These are phyloP conservation scores for Carposina sasakii DNA, from an alignment of 1,140 invertebrate genomes.

Conservation along the genomic window DNA sequence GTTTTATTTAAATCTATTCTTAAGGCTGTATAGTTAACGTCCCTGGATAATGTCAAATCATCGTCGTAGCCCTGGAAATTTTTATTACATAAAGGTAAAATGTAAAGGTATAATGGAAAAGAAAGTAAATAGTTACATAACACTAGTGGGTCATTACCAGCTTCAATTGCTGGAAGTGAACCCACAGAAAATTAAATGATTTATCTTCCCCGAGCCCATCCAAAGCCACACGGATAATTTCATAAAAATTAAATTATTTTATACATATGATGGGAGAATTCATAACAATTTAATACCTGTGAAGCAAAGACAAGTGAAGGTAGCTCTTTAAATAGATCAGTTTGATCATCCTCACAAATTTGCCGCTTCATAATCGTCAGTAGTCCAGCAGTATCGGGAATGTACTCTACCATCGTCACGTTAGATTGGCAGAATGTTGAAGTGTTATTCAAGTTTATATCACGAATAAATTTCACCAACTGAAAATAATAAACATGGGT, in stretches of 20 bases:
- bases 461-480: constrained; percentile 56
- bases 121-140: too few relatives aligned
- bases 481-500: constrained; percentile 20
- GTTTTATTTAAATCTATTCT: constrained; percentile 33
- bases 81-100: too few relatives aligned
- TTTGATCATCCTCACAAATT: constrained; percentile 37
- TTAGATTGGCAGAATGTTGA: constrained; percentile 46
- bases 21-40: constrained; percentile 38
- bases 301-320: constrained; percentile 53
- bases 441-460: constrained; percentile 51
- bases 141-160: too few relatives aligned
- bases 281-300: constrained; percentile 37
- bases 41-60: constrained; percentile 38
- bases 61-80: constrained; percentile 53
- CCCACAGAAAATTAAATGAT: too few relatives aligned
- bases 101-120: too few relatives aligned
- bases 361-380: constrained; percentile 36
- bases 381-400: constrained; percentile 44
- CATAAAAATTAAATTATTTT: too few relatives aligned
- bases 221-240: too few relatives aligned
- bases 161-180: too few relatives aligned
- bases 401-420: constrained; percentile 51
- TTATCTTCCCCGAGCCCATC: too few relatives aligned
- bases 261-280: too few relatives aligned
- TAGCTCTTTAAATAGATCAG: constrained; percentile 42